phyloP scores from a whole-genome alignment of 1,140 invertebrate genomes.

The Galleria mellonella region DNA sequence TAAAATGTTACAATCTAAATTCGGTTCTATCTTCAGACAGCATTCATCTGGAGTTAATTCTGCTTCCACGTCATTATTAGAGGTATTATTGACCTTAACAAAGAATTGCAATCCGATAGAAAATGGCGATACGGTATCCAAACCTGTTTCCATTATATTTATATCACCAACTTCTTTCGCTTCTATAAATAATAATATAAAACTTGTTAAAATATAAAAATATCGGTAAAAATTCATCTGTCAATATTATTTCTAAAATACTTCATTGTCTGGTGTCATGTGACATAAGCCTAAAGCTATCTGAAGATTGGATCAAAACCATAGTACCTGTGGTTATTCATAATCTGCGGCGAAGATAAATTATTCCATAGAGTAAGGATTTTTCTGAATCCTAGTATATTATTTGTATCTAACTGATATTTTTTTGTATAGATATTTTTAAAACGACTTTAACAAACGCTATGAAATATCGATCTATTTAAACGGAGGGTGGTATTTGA shows the following conservation, averaged over 20 bases:
- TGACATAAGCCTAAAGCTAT: not conserved
- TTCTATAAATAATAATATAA: conserved; percentile 26
- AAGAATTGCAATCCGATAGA: conserved; percentile 35
- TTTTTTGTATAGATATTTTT: too few species aligned
- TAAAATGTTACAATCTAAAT: conserved; percentile 32
- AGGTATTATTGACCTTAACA: conserved; percentile 36
- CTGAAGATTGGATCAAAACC: too few species aligned
- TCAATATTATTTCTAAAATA: not conserved
- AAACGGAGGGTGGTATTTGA: too few species aligned
- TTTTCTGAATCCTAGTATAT: too few species aligned
- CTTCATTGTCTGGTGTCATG: not conserved
- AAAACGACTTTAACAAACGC: too few species aligned
- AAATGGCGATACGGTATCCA: conserved; percentile 14
- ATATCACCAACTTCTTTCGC: conserved; percentile 13
- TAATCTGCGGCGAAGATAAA: too few species aligned
- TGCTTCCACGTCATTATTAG: conserved; percentile 27
- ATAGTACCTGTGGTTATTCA: too few species aligned
- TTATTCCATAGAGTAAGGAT: too few species aligned
- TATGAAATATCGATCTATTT: too few species aligned
- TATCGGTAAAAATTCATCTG: conserved; percentile 32
- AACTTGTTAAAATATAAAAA: conserved; percentile 21
- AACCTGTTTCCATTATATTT: conserved; percentile 16
- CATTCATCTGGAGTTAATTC: conserved; percentile 39
- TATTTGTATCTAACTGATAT: too few species aligned
- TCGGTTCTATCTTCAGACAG: conserved; percentile 24